These are phyloP conservation scores for Tetramorium alpestre DNA, from an alignment of 1,140 invertebrate genomes.

Conservation along the genomic window DNA sequence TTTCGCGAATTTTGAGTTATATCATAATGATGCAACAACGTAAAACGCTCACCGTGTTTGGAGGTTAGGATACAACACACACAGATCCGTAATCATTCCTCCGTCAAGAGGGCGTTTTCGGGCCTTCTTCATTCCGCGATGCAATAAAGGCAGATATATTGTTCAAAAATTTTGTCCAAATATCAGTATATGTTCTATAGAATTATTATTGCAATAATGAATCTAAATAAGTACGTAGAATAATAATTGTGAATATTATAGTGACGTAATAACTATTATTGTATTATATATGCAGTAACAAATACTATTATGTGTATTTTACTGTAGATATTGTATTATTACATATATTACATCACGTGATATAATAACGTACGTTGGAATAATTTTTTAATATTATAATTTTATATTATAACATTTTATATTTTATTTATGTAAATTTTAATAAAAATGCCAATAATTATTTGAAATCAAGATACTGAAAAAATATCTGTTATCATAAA, in stretches of 20 bases:
- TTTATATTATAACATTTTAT: neutral
- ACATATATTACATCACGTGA: no score
- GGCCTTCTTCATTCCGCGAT: neutral
- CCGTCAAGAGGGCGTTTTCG: neutral
- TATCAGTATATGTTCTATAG: neutral
- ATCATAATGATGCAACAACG: neutral
- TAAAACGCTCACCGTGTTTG: conserved; percentile 27
- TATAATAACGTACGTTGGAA: no score
- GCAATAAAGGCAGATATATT: neutral
- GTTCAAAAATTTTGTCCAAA: neutral
- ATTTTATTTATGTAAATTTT: neutral
- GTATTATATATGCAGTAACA: no score
- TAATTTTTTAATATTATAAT: neutral
- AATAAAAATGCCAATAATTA: neutral
- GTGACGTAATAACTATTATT: neutral
- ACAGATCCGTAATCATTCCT: neutral
- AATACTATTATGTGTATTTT: neutral
- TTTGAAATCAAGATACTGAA: neutral
- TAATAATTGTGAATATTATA: neutral
- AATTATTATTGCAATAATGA: neutral
- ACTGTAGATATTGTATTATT: neutral
- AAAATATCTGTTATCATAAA: neutral
- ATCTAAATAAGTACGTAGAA: neutral
- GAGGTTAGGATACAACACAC: neutral
- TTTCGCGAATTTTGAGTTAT: neutral